Base-by-base conservation (phyloP, 2,113 vertebrate genomes). In the Pseudorhombus dupliciocellatus region DNA sequence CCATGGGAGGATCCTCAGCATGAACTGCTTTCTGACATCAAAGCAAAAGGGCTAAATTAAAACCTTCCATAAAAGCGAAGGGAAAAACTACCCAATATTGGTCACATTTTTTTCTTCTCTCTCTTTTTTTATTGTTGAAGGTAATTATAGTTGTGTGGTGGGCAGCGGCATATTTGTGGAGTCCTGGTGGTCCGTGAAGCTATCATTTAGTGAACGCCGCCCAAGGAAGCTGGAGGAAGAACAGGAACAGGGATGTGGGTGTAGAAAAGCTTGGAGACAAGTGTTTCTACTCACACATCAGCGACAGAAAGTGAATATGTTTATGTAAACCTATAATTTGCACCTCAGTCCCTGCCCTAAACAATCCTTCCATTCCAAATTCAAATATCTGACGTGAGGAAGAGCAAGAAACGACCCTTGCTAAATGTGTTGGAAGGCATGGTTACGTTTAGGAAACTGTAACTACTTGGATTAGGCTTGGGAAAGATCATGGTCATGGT, bases 81-180 rank as follows among this genome's bases (percentile, higher is more conserved):
- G 74, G 61, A 72, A 75, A 85, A 80, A 73, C 40, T 25, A 61
- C 62, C 75, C 77, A 81, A 86, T 86, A 87, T 79, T 81, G 89
- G 86, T 85, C 22, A 74, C 53, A 12, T 76, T 87, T 56, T 25
- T 16, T 58, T 52, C 60, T 69, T 70, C 42, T 18, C 18, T 20
- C 4, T 75, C 87, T 50, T 25, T 61, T 78, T 78, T 89, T 90
- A 90, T 88, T 85, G 84, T 80, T 56, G 80, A 89, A 48, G 83
- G 76, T 89, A 92, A 92, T 92, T 88, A 86, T 63, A 89, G 82
- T 72, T 40, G 67, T 77, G 75, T 21, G 75, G 92, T 57, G 78
- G 79, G 77, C 50, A 79, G 83, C 1, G 0, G 81, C 82, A 84
- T 73, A 81, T 67, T 83, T 84, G 85, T 56, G 86, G 87, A 86